phyloP scores from a whole-genome alignment of 2,797 vertebrate genomes.

The Muscicapa striata region DNA sequence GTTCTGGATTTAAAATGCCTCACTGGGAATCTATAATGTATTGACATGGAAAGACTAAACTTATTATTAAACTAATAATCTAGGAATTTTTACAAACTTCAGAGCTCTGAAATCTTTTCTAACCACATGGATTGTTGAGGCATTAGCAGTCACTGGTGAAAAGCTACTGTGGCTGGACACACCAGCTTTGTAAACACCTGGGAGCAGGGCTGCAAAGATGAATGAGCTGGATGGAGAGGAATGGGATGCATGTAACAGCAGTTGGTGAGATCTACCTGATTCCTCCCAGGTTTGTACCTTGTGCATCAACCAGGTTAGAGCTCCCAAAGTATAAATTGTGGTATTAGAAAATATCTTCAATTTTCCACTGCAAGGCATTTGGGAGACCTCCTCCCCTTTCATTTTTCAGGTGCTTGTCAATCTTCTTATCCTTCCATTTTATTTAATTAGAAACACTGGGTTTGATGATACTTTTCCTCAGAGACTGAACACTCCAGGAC shows the following conservation, averaged over 20 bases:
- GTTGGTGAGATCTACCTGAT: not conserved
- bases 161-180: not conserved
- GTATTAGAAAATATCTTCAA: not conserved
- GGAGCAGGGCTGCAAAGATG: not conserved
- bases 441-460: not conserved
- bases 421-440: not conserved
- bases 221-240: not conserved
- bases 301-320: not conserved
- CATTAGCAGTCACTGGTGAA: not conserved
- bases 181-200: not conserved
- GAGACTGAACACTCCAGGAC: not conserved
- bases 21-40: not conserved
- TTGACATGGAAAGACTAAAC: slow-evolving; percentile 24
- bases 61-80: slow-evolving; percentile 48
- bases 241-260: not conserved
- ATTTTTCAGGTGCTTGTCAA: not conserved
- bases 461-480: not conserved
- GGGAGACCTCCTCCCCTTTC: not conserved
- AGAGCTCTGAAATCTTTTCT: slow-evolving; percentile 17
- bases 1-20: slow-evolving; percentile 4
- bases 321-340: not conserved
- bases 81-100: slow-evolving; percentile 51
- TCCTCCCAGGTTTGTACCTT: not conserved
- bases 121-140: not conserved
- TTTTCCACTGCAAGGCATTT: not conserved